Evolutionary conservation across 1,140 invertebrate genomes (phyloP).

Genomic region (Thaumatotibia leucotreta): DNA sequence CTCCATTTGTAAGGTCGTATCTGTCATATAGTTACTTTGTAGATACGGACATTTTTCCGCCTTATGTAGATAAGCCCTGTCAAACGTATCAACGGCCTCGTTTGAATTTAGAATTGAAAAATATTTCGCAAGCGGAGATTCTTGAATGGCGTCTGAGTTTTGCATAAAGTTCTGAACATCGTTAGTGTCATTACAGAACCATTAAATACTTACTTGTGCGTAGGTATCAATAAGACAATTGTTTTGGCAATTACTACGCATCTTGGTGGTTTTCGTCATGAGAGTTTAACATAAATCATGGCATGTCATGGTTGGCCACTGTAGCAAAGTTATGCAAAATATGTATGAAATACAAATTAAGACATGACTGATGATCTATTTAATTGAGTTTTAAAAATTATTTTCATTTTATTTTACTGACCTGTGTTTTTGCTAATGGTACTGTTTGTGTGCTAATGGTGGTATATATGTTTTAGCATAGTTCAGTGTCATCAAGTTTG

Average conservation of each 20-base stretch:
- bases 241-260: neutral
- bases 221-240: neutral
- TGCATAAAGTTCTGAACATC: too few relatives aligned
- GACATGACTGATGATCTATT: too few relatives aligned
- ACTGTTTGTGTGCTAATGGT: too few relatives aligned
- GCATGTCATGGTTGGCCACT: too few relatives aligned
- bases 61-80: neutral
- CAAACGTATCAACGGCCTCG: conserved; percentile 5
- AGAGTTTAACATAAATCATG: too few relatives aligned
- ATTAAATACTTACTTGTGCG: neutral
- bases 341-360: too few relatives aligned
- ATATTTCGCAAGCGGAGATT: neutral
- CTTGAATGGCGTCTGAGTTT: neutral
- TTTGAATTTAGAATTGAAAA: neutral
- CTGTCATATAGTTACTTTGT: neutral
- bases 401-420: too few relatives aligned
- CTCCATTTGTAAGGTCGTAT: neutral
- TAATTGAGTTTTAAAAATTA: too few relatives aligned
- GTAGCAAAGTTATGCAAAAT: too few relatives aligned
- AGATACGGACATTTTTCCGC: neutral
- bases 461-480: too few relatives aligned
- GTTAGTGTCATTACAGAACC: too few relatives aligned
- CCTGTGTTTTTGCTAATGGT: neutral
- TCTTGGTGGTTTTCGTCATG: too few relatives aligned
- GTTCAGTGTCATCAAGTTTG: neutral